These are phyloP conservation scores for Ascidia mentula DNA, from an alignment of 23 tunicate species.

Conservation along the genomic window DNA sequence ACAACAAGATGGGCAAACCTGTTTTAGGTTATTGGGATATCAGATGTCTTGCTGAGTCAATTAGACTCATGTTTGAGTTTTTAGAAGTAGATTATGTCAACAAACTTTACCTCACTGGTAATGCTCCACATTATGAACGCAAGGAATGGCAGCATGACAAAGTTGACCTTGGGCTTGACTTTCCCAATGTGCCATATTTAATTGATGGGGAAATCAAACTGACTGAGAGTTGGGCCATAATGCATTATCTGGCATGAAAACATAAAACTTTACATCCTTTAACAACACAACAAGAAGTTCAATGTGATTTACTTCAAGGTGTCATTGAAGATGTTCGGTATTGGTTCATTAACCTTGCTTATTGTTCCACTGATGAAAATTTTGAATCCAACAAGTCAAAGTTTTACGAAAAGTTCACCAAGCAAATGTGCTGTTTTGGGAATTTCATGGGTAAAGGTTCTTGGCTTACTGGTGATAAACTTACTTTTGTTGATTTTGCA, in stretches of 20 bases:
- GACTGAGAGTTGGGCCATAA: conserved; percentile 87
- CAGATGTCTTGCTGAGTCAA: conserved; percentile 79
- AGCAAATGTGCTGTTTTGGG: conserved; percentile 30
- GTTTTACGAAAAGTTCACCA: conserved; percentile 2
- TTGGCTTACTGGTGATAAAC: conserved; percentile 51
- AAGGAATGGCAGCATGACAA: conserved; percentile 62
- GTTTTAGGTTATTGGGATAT: conserved; percentile 76
- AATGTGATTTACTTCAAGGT: conserved; percentile 55
- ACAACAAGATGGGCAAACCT: neutral
- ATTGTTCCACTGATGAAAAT: conserved; percentile 14
- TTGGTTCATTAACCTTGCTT: conserved; percentile 46
- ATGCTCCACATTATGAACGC: conserved; percentile 61
- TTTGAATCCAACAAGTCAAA: conserved; percentile 15
- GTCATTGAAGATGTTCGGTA: conserved; percentile 49
- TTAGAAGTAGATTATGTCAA: conserved; percentile 36
- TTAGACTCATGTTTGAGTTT: conserved; percentile 60
- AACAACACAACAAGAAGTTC: conserved; percentile 19
- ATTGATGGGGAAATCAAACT: conserved; percentile 73
- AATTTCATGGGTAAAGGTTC: conserved; percentile 12
- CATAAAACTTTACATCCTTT: conserved; percentile 11
- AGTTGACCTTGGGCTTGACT: conserved; percentile 45
- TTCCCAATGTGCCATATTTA: conserved; percentile 83
- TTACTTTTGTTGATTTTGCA: conserved; percentile 76
- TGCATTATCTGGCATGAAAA: conserved; percentile 62
- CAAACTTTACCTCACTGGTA: conserved; percentile 37